Evolutionary conservation across 1,140 invertebrate species (phyloP).

Genomic region (Drosophila obscura): DNA sequence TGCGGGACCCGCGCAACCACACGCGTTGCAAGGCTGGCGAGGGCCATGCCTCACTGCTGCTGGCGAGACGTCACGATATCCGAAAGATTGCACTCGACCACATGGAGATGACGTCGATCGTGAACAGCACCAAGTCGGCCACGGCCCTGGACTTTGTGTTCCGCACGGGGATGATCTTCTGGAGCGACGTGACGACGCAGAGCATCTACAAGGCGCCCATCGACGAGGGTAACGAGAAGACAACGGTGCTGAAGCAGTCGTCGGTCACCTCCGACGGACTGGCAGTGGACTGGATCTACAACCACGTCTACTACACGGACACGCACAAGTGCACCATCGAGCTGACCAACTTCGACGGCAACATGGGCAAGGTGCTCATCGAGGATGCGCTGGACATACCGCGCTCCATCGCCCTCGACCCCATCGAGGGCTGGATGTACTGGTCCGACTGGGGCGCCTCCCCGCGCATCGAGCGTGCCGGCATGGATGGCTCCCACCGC

Average conservation of each 20-base stretch:
- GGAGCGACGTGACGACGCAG: conserved; percentile 95
- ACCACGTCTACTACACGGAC: conserved; percentile 98
- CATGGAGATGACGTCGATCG: conserved; percentile 94
- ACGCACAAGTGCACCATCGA: conserved; percentile 95
- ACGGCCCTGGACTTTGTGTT: conserved; percentile 95
- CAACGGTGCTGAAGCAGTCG: conserved; percentile 92
- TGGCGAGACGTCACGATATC: conserved; percentile 93
- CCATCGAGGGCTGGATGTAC: conserved; percentile 97
- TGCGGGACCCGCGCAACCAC: conserved; percentile 91
- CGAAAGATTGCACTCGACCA: conserved; percentile 95
- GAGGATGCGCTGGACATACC: conserved; percentile 94
- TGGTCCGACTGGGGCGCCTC: conserved; percentile 98
- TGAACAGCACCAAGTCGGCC: conserved; percentile 93
- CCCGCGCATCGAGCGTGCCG: conserved; percentile 96
- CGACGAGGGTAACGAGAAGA: conserved; percentile 93
- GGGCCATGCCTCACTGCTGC: conserved; percentile 92
- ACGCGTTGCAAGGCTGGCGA: conserved; percentile 94
- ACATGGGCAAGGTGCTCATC: conserved; percentile 94
- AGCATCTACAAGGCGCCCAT: conserved; percentile 97
- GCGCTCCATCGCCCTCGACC: conserved; percentile 97
- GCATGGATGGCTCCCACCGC: conserved; percentile 97
- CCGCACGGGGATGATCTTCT: conserved; percentile 95
- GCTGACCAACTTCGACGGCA: conserved; percentile 94
- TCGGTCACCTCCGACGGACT: conserved; percentile 95
- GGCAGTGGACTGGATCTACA: conserved; percentile 98